phyloP scores from a whole-genome alignment of 2,888 invertebrate species.

The Drosophila emarginata region DNA sequence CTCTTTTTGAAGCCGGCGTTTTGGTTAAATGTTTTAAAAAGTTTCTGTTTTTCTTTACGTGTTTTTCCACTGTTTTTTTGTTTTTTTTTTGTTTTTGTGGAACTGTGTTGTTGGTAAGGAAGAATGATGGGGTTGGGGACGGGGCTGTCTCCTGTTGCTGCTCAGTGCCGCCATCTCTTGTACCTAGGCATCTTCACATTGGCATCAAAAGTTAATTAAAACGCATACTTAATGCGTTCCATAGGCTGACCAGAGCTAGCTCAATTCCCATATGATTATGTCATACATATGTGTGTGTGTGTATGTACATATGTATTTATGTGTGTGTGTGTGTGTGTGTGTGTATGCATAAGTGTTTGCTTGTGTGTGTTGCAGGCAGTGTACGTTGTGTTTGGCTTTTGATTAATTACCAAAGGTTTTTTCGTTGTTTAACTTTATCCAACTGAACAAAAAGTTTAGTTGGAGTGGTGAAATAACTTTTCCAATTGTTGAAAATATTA shows the following conservation, averaged over 20 bases:
- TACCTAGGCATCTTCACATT: slow-evolving; percentile 12
- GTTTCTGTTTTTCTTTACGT: neutral
- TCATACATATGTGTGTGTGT: neutral
- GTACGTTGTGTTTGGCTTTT: slow-evolving; percentile 46
- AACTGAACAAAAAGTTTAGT: neutral
- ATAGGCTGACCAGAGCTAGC: slow-evolving; percentile 10
- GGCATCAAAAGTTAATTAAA: slow-evolving; percentile 68
- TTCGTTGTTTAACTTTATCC: slow-evolving; percentile 52
- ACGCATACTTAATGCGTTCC: slow-evolving; percentile 67
- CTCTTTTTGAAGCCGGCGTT: neutral
- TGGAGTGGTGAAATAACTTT: neutral
- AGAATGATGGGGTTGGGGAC: neutral
- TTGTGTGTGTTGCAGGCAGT: slow-evolving; percentile 52
- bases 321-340: neutral
- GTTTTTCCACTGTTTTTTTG: neutral
- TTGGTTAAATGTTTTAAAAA: slow-evolving; percentile 3
- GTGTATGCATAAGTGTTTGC: slow-evolving; percentile 32
- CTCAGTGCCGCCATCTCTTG: slow-evolving; percentile 57
- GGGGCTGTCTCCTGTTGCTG: slow-evolving; percentile 36
- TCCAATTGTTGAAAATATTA: neutral
- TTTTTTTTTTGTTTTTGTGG: neutral
- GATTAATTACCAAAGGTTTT: slow-evolving; percentile 57
- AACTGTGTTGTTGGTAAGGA: slow-evolving; percentile 7
- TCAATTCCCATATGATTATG: slow-evolving; percentile 2
- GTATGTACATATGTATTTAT: too few relatives aligned